Conservation (phyloP, 2,797 vertebrate genomes). For the Phalanger gymnotis region DNA sequence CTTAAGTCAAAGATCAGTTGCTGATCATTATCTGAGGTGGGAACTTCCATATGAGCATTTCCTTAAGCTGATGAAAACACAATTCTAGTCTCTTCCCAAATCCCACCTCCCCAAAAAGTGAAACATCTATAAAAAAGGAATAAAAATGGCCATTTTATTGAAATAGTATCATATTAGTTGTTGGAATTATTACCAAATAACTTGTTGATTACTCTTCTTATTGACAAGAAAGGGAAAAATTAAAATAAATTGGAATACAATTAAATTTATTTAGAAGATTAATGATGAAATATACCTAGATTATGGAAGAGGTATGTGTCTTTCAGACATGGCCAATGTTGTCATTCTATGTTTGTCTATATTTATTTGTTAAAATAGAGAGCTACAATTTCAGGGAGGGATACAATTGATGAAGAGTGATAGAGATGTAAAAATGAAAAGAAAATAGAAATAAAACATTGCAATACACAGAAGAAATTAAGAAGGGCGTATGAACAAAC, state of each 20-base stretch:
- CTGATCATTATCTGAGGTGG: background rate
- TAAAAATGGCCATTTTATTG: background rate
- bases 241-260: background rate
- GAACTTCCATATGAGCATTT: background rate
- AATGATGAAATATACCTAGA: background rate
- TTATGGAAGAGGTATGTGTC: background rate
- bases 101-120: background rate
- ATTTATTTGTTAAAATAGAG: background rate
- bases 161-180: background rate
- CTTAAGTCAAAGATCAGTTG: background rate
- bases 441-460: background rate
- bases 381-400: background rate
- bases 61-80: background rate
- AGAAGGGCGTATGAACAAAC: background rate
- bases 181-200: background rate
- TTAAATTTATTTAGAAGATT: background rate
- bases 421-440: background rate
- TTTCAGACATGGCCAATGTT: background rate
- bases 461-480: background rate
- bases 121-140: background rate
- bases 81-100: background rate
- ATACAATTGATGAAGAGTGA: background rate
- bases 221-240: background rate
- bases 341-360: background rate
- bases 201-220: background rate